A percentile compares a stretch with the other conserved stretches of the same genome.
Conservation (phyloP, 2,888 invertebrate species). For the Pyrrhia umbra region DNA sequence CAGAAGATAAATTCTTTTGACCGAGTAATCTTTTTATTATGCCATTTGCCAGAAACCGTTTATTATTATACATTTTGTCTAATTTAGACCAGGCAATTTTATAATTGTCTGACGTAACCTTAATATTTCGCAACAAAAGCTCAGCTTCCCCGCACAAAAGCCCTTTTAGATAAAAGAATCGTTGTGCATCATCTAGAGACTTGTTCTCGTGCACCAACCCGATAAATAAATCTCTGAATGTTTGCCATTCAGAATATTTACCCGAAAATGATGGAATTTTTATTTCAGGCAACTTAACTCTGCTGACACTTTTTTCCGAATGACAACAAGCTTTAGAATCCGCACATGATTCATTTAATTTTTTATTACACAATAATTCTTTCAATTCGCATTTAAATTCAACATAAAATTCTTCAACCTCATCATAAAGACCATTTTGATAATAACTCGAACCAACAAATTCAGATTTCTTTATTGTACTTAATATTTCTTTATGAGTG, state of each 20-base stretch:
- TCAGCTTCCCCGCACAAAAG: constrained; percentile 57
- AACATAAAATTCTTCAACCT: constrained; percentile 8
- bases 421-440: constrained; percentile 3
- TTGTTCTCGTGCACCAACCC: no score
- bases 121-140: constrained; percentile 43
- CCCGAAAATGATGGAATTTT: constrained; percentile 46
- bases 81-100: constrained; percentile 45
- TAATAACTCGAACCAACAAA: neutral
- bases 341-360: neutral
- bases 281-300: constrained; percentile 15
- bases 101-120: constrained; percentile 46
- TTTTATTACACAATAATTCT: neutral
- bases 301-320: neutral
- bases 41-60: constrained; percentile 43
- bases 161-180: constrained; percentile 55
- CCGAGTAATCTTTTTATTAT: constrained; percentile 32
- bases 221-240: constrained; percentile 49
- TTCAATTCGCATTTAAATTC: constrained; percentile 3
- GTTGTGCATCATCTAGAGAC: constrained; percentile 51
- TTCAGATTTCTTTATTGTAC: neutral
- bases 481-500: constrained; percentile 1
- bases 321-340: neutral
- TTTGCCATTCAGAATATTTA: constrained; percentile 52
- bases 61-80: constrained; percentile 51
- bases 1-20: constrained; percentile 19